phyloP scores from a whole-genome alignment of 2,113 vertebrate genomes.

The Egretta garzetta region DNA sequence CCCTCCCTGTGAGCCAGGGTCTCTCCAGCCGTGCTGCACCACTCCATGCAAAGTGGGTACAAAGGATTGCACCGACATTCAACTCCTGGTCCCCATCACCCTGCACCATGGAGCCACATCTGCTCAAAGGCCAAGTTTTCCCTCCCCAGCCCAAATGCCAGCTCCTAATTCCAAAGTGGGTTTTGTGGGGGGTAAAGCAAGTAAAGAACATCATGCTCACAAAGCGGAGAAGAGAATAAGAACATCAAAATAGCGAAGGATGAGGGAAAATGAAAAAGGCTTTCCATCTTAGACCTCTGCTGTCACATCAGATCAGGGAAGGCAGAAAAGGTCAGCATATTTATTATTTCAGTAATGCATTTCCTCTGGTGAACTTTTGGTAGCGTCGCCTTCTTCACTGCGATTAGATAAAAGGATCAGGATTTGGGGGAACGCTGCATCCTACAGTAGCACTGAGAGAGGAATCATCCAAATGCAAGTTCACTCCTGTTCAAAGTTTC shows the following conservation, averaged over 20 bases:
- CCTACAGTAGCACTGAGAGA: background rate
- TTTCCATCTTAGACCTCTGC: background rate
- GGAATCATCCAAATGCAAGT: background rate
- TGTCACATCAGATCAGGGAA: background rate
- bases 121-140: background rate
- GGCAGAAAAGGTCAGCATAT: conserved; percentile 15
- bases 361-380: background rate
- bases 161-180: background rate
- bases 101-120: background rate
- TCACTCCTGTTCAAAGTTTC: background rate
- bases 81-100: background rate
- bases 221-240: background rate
- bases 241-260: background rate
- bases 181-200: background rate
- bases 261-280: background rate
- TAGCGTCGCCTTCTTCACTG: background rate
- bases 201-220: background rate
- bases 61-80: background rate
- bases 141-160: background rate
- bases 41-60: background rate
- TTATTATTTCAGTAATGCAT: background rate
- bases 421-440: background rate
- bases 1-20: background rate
- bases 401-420: background rate
- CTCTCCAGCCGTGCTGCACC: background rate